A percentile compares a stretch with the other conserved stretches of the same genome.
These are phyloP conservation scores for Hyaena hyaena DNA, from an alignment of 2,113 vertebrate genomes.

Conservation along the genomic window DNA sequence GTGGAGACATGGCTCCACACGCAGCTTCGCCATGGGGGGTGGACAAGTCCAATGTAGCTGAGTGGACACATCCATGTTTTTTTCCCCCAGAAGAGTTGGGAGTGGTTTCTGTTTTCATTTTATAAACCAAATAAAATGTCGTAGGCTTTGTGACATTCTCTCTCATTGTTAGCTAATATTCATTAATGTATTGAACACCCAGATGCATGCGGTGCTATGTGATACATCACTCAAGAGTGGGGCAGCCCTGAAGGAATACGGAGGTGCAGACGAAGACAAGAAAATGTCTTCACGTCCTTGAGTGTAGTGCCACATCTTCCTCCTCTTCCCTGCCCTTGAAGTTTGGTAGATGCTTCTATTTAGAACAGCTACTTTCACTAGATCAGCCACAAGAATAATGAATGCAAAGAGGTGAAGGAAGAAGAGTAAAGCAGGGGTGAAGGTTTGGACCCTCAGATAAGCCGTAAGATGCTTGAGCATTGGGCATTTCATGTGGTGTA, in stretches of 20 bases:
- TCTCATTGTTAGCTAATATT: neutral
- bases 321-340: neutral
- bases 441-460: neutral
- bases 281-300: neutral
- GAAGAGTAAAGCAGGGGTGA: neutral
- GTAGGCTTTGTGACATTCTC: neutral
- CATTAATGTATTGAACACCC: neutral
- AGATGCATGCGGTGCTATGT: neutral
- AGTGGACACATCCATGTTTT: neutral
- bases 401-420: neutral
- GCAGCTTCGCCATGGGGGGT: neutral
- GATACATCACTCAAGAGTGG: neutral
- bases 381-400: neutral
- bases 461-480: accelerated
- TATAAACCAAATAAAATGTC: neutral
- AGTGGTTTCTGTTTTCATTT: neutral
- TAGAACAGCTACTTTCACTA: neutral
- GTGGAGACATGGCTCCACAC: neutral
- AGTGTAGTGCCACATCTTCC: neutral
- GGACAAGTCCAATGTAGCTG: neutral
- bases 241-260: neutral
- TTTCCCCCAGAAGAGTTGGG: neutral
- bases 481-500: accelerated
- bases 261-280: neutral
- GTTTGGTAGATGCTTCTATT: neutral